Percentiles rank a stretch among this genome's conserved stretches.
phyloP scores from a whole-genome alignment of 2,888 invertebrate species.

The Linnaemya tessellans region DNA sequence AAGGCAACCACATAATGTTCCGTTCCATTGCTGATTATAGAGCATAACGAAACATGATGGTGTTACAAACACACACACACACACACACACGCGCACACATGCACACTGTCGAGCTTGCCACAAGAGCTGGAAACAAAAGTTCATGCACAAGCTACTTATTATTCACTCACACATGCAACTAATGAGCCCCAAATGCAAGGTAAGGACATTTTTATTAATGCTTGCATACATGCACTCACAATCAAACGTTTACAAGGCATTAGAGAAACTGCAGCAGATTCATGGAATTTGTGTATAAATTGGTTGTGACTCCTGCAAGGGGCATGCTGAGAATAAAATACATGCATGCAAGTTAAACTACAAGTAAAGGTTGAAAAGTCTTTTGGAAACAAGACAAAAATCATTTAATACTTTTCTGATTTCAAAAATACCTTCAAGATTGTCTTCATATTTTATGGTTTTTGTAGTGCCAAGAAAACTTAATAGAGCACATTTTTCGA shows the following conservation, averaged over 20 bases:
- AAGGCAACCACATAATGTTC: conserved; percentile 51
- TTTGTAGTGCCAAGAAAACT: conserved; percentile 62
- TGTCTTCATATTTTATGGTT: conserved; percentile 12
- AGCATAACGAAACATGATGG: conserved; percentile 27
- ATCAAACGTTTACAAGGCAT: conserved; percentile 4
- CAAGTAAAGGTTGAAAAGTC: background rate
- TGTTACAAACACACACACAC: background rate
- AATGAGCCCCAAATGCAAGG: conserved; percentile 67
- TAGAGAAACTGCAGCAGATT: conserved; percentile 41
- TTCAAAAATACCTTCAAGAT: background rate
- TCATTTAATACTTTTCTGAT: background rate
- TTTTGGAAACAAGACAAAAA: background rate
- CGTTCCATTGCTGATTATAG: conserved; percentile 55
- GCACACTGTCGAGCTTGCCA: background rate
- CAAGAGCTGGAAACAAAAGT: conserved; percentile 3
- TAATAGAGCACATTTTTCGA: conserved; percentile 40
- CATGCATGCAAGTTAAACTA: background rate
- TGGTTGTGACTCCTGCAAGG: conserved; percentile 36
- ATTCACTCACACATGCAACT: conserved; percentile 49
- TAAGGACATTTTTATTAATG: conserved; percentile 57
- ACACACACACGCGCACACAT: too few relatives aligned
- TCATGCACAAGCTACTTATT: conserved; percentile 30
- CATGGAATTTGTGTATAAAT: conserved; percentile 28
- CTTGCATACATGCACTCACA: conserved; percentile 32
- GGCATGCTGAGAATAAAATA: conserved; percentile 28